Evolutionary conservation across 2,888 invertebrate genomes (phyloP).

Genomic region (Ochlodes sylvanus): DNA sequence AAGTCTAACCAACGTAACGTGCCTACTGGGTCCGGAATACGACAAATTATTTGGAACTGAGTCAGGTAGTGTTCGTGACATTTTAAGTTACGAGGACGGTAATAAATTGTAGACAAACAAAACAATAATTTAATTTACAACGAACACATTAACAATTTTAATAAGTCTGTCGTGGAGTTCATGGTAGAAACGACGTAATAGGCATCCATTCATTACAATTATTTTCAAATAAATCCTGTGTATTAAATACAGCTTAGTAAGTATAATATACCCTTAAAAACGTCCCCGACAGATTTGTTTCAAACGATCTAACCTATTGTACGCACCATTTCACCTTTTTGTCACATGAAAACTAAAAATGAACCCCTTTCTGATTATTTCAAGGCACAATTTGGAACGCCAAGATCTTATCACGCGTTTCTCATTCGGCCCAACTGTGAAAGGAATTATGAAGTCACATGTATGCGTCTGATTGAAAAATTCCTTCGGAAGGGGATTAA

Average conservation of each 20-base stretch:
- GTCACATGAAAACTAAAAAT: slow-evolving; percentile 37
- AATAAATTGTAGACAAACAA: too few species aligned
- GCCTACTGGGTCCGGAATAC: too few species aligned
- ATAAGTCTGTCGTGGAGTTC: too few species aligned
- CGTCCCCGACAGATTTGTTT: slow-evolving; percentile 70
- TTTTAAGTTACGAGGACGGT: too few species aligned
- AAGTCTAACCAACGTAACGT: too few species aligned
- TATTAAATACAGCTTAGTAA: slow-evolving; percentile 9
- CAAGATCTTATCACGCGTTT: slow-evolving; percentile 62
- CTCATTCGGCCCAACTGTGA: slow-evolving; percentile 61
- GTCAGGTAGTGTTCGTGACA: too few species aligned
- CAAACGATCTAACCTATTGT: slow-evolving; percentile 67
- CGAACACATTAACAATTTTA: too few species aligned
- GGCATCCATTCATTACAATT: neutral
- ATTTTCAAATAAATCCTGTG: neutral
- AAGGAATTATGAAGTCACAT: slow-evolving; percentile 72
- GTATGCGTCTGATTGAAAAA: slow-evolving; percentile 78
- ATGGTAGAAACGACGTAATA: neutral
- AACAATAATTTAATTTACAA: too few species aligned
- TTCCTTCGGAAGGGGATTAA: slow-evolving; percentile 68
- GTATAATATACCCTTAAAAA: slow-evolving; percentile 51
- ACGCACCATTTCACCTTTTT: slow-evolving; percentile 70
- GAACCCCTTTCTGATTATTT: slow-evolving; percentile 30
- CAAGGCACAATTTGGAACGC: slow-evolving; percentile 47
- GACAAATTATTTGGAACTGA: too few species aligned